Evolutionary conservation across 2,113 vertebrate species (phyloP).

Genomic region (Tragelaphus imberbis): DNA sequence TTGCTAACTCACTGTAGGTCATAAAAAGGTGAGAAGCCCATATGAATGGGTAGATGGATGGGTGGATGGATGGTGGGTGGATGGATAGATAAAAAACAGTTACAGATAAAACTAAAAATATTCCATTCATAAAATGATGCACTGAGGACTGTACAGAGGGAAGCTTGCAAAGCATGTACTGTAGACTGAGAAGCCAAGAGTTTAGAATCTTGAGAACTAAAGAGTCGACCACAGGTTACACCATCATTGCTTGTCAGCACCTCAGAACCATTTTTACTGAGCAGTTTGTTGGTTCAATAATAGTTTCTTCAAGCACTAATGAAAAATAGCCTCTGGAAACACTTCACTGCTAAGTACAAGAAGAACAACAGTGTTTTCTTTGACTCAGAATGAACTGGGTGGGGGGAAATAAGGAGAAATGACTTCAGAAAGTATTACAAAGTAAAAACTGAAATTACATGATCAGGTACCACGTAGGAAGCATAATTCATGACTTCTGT

Average conservation of each 20-base stretch:
- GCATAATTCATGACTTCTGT: not conserved
- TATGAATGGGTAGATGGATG: not conserved
- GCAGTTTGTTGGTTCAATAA: not conserved
- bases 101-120: not conserved
- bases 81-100: not conserved
- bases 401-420: not conserved
- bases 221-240: not conserved
- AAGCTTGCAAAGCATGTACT: not conserved
- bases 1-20: not conserved
- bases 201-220: not conserved
- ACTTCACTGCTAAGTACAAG: not conserved
- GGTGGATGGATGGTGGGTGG: fast-evolving
- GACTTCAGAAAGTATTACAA: not conserved
- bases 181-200: not conserved
- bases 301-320: not conserved
- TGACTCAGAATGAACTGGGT: not conserved
- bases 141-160: too few species aligned
- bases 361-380: not conserved
- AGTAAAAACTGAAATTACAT: not conserved
- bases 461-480: not conserved
- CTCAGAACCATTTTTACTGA: not conserved
- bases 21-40: not conserved
- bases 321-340: not conserved
- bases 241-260: fast-evolving
- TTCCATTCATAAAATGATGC: not conserved